phyloP scores from a whole-genome alignment of 1,140 invertebrate genomes.

The Coptotermes formosanus region DNA sequence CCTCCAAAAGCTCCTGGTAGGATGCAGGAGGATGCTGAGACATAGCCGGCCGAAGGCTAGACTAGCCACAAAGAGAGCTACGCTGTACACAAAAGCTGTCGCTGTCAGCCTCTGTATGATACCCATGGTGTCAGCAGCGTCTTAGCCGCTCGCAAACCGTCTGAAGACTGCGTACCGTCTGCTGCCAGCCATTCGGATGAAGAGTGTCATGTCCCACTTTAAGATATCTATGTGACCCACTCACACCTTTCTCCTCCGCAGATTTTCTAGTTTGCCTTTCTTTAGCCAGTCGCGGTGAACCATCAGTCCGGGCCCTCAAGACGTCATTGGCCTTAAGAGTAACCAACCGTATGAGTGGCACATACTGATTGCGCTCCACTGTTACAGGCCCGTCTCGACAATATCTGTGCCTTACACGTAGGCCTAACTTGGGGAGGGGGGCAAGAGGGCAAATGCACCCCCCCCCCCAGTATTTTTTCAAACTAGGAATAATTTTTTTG shows the following conservation, averaged over 20 bases:
- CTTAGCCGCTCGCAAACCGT: background rate
- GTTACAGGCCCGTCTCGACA: too few species aligned
- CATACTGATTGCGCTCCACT: too few species aligned
- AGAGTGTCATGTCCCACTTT: background rate
- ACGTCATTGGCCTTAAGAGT: background rate
- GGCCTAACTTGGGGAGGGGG: too few species aligned
- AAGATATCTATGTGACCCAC: background rate
- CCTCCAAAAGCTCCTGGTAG: constrained; percentile 5
- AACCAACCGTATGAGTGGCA: too few species aligned
- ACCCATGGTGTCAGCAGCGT: background rate
- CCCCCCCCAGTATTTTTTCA: too few species aligned
- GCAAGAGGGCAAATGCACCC: too few species aligned
- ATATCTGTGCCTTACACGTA: too few species aligned
- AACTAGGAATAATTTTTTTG: too few species aligned
- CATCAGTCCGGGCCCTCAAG: background rate
- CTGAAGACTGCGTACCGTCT: background rate
- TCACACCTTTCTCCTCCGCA: background rate
- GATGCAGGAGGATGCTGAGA: background rate
- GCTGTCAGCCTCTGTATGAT: background rate
- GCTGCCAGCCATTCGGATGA: background rate
- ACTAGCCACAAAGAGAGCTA: background rate
- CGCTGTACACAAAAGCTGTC: background rate
- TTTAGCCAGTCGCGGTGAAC: background rate
- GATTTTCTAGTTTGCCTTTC: background rate
- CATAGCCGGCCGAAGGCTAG: background rate